Base-by-base conservation (phyloP, 2,113 vertebrate genomes). In the Cochlearius cochlearius region DNA sequence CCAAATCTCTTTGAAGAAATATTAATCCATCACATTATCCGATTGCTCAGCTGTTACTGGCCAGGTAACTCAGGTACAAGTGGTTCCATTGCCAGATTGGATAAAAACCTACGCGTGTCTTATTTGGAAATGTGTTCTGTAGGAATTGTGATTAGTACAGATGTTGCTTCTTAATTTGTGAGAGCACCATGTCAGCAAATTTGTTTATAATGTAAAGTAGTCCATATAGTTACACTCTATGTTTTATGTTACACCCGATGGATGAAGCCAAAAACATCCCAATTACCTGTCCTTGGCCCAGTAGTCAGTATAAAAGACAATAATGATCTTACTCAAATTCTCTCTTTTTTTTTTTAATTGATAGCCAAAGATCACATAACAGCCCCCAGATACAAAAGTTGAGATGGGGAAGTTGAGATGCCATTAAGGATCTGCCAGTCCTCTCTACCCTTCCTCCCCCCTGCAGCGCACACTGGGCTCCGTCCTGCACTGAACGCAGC, bases 1-100 rank as follows among this genome's bases (percentile, higher is more conserved):
- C 64, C 83, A 89, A 85, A 94, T 85, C 4, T 17, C 60, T 89
- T 85, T 60, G 91, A 89, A 91, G 91, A 94, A 94, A 82, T 55
- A 52, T 76, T 94, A 94, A 95, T 96, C 76, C 77, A 64, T 82
- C 49, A 15, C 26, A n/a, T 81, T 87, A 82, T 84, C 87, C 0
- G 5, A 82, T 95, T 89, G 73, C 69, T 92, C 29, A 20, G 62
- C 39, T 13, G 1, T 86, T 90, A 80, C 43, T 60, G 60, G 60
- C 58, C 95, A 79, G 92, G 81, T 95, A 82, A 63, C 34, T 72
- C 67, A 64, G 53, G 66, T 95, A 41, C 62, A 68, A 66, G 90
- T 5, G 2, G 11, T 73, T 94, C 83, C 63, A 58, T 71, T 90
- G 87, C 62, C 63, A 76, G 84, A 73, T 32, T 77, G 89, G 38